A percentile compares a stretch with the other conserved stretches of the same genome.
Evolutionary conservation across 2,888 invertebrate genomes (phyloP).

Genomic region (Xestia sexstrigata): DNA sequence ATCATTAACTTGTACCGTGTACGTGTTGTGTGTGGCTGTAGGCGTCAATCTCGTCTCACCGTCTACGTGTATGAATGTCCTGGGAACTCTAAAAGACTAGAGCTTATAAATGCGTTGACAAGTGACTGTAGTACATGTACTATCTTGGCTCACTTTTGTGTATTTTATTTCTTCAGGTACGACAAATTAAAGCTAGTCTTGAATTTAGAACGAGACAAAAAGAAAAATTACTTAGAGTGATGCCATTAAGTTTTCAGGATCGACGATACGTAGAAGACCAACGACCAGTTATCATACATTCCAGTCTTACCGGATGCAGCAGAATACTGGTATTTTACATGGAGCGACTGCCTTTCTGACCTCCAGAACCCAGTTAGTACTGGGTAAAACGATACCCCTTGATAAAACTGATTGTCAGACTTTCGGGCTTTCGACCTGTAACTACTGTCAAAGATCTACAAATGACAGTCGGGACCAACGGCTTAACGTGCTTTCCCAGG

Average conservation of each 20-base stretch:
- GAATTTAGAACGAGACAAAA: neutral
- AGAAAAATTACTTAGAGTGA: neutral
- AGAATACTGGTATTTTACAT: neutral
- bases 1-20: neutral
- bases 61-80: neutral
- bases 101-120: neutral
- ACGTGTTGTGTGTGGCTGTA: neutral
- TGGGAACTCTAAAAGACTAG: neutral
- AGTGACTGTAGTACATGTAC: neutral
- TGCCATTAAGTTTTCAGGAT: neutral
- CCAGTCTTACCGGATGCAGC: neutral
- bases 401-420: neutral
- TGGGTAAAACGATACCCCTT: neutral
- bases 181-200: neutral
- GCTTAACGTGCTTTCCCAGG: too few species aligned
- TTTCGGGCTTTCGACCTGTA: neutral
- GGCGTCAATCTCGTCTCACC: conserved; percentile 13
- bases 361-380: neutral
- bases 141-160: neutral
- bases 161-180: neutral
- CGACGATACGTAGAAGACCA: neutral
- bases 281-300: too few species aligned
- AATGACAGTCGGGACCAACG: neutral
- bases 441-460: too few species aligned
- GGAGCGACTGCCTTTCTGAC: neutral